Percentiles rank a stretch among this genome's conserved stretches.
phyloP scores from a whole-genome alignment of 2,113 vertebrate genomes.

The Colius striatus region DNA sequence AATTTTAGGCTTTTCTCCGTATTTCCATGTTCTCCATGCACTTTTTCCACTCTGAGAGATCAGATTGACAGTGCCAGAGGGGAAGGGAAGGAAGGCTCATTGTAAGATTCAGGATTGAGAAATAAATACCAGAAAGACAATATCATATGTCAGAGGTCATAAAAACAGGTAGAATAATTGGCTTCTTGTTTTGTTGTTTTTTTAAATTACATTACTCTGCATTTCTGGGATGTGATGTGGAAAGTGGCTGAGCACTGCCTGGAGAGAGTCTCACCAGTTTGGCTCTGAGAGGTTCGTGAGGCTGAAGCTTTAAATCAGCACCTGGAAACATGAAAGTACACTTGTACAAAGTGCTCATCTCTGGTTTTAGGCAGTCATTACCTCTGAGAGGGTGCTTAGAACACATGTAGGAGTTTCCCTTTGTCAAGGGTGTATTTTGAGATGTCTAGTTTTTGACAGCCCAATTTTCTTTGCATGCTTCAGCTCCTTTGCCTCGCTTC shows the following conservation, averaged over 20 bases:
- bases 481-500: background rate
- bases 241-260: background rate
- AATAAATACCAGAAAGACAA: slow-evolving; percentile 38
- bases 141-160: slow-evolving; percentile 39
- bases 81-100: background rate
- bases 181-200: background rate
- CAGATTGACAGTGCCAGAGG: background rate
- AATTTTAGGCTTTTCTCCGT: background rate
- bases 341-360: background rate
- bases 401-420: background rate
- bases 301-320: background rate
- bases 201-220: background rate
- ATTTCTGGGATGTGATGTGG: background rate
- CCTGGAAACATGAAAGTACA: background rate
- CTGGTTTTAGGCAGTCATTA: background rate
- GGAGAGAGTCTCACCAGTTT: rapidly evolving
- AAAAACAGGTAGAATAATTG: slow-evolving; percentile 44
- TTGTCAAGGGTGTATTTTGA: background rate
- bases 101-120: slow-evolving; percentile 3
- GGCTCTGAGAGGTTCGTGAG: background rate
- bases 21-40: background rate
- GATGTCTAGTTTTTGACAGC: background rate
- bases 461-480: background rate
- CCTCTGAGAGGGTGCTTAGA: background rate
- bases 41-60: background rate